Conservation (phyloP, 2,888 invertebrate species). For the Mongoloraphidia duomilia region DNA sequence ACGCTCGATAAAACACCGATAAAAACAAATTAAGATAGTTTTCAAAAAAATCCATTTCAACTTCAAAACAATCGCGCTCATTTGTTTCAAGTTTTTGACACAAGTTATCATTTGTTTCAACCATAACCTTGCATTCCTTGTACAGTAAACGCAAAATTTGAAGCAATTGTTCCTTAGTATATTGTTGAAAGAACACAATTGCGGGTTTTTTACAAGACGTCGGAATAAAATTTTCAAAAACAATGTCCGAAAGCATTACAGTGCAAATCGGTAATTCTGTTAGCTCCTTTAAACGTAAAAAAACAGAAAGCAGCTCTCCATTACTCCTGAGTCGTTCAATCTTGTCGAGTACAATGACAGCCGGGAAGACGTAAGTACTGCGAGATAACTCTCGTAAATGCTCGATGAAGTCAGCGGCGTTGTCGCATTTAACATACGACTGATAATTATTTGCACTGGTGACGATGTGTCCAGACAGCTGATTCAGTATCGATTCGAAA, state of each 20-base stretch:
- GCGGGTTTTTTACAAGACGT: slow-evolving; percentile 59
- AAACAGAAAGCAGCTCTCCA: slow-evolving; percentile 52
- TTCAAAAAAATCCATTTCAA: slow-evolving; percentile 44
- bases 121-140: slow-evolving; percentile 18
- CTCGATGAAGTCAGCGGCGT: slow-evolving; percentile 47
- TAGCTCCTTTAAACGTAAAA: slow-evolving; percentile 61
- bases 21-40: slow-evolving; percentile 72
- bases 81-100: slow-evolving; percentile 24
- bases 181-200: slow-evolving; percentile 64
- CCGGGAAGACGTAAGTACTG: slow-evolving; percentile 33
- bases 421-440: slow-evolving; percentile 44
- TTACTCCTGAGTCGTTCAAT: slow-evolving; percentile 64
- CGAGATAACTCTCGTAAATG: slow-evolving; percentile 20
- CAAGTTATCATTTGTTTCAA: slow-evolving; percentile 17
- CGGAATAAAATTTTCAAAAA: slow-evolving; percentile 65
- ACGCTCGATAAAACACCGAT: slow-evolving; percentile 70
- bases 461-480: slow-evolving; percentile 32
- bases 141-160: slow-evolving; percentile 34
- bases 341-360: slow-evolving; percentile 62
- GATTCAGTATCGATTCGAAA: slow-evolving; percentile 57
- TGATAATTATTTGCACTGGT: slow-evolving; percentile 27
- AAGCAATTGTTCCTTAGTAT: slow-evolving; percentile 52
- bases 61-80: slow-evolving; percentile 13
- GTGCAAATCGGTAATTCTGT: slow-evolving; percentile 56
- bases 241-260: slow-evolving; percentile 60